These are phyloP conservation scores for Menura novaehollandiae DNA, from an alignment of 2,113 vertebrate genomes.

Conservation along the genomic window DNA sequence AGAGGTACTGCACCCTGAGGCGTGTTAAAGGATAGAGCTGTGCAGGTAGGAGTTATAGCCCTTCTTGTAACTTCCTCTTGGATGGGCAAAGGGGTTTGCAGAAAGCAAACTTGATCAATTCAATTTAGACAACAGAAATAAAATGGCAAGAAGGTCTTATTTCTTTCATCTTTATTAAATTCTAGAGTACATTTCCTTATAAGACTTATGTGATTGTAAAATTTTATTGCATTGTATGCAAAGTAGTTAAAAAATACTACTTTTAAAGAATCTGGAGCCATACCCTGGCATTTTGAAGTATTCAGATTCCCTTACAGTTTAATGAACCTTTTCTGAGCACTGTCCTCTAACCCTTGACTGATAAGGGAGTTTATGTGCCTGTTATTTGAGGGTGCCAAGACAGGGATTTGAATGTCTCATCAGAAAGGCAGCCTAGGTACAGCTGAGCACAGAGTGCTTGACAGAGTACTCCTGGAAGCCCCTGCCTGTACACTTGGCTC, in stretches of 20 bases:
- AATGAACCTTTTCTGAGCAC: background rate
- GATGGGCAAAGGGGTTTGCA: background rate
- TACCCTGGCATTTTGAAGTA: background rate
- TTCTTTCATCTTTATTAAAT: slow-evolving; percentile 11
- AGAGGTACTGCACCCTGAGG: background rate
- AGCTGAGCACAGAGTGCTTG: background rate
- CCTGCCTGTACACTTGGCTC: background rate
- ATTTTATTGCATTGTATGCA: background rate
- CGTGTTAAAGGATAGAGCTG: background rate
- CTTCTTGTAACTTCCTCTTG: background rate
- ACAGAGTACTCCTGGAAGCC: background rate
- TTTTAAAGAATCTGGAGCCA: background rate
- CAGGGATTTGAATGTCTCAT: background rate
- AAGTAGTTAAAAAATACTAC: background rate
- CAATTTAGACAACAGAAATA: background rate
- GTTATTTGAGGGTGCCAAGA: background rate
- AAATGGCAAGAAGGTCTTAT: background rate
- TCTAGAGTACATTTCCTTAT: background rate
- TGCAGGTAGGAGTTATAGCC: background rate
- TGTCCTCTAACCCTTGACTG: background rate
- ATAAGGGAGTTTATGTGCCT: background rate
- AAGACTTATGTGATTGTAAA: background rate
- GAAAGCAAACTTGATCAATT: background rate
- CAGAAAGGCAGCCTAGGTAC: background rate
- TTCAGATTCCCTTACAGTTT: background rate